These are phyloP conservation scores for Falco naumanni DNA, from an alignment of 2,797 vertebrate genomes.

Conservation along the genomic window DNA sequence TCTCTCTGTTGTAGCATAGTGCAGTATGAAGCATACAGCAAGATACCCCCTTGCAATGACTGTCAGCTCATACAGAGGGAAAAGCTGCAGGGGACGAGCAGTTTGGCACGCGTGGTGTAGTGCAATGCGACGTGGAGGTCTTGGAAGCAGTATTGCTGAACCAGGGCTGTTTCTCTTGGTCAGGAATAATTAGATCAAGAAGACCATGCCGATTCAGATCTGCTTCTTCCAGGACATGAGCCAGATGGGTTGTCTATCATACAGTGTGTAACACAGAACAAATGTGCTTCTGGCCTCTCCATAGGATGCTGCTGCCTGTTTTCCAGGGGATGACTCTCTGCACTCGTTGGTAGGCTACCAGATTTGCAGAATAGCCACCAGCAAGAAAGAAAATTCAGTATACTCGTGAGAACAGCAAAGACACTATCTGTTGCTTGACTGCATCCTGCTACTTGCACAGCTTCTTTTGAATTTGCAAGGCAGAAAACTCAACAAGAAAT, in stretches of 20 bases:
- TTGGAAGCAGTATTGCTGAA: background rate
- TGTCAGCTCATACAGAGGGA: background rate
- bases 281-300: background rate
- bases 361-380: background rate
- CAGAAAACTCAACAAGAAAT: background rate
- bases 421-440: background rate
- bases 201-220: background rate
- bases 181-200: background rate
- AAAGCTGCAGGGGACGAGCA: background rate
- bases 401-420: background rate
- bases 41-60: background rate
- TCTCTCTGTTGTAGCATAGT: background rate
- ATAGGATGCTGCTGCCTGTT: background rate
- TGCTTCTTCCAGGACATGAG: background rate
- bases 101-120: rapidly evolving
- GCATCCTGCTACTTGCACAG: background rate
- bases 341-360: background rate
- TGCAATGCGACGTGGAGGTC: background rate
- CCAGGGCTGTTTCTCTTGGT: background rate
- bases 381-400: background rate
- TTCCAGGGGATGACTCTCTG: background rate
- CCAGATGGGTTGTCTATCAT: background rate
- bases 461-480: background rate
- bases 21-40: background rate
- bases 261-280: background rate